phyloP scores from a whole-genome alignment of 2,113 vertebrate species.

The Cryptomyrus ogoouensis region DNA sequence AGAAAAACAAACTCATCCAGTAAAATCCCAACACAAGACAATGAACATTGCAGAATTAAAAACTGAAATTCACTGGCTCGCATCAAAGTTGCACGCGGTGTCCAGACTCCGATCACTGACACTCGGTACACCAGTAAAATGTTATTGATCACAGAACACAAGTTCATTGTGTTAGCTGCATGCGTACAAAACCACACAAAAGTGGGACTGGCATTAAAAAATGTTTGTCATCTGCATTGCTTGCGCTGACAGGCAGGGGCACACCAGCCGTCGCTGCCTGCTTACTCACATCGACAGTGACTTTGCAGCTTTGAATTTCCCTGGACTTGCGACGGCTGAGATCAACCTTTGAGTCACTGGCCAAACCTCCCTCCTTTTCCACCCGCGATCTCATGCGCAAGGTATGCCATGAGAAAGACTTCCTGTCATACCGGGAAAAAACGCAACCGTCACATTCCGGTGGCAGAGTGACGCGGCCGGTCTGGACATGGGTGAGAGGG shows the following conservation, averaged over 20 bases:
- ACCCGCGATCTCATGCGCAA: slow-evolving; percentile 95
- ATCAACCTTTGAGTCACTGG: slow-evolving; percentile 73
- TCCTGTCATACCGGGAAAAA: slow-evolving; percentile 91
- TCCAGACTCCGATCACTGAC: neutral
- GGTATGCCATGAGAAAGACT: slow-evolving; percentile 98
- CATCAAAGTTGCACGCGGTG: neutral
- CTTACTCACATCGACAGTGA: slow-evolving; percentile 98
- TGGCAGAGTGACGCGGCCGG: slow-evolving; percentile 22
- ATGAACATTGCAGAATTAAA: neutral
- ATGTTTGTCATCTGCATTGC: neutral
- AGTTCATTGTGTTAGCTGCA: slow-evolving; percentile 18
- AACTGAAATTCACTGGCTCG: neutral
- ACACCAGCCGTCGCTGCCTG: slow-evolving; percentile 40
- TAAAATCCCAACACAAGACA: neutral
- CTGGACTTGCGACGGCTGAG: slow-evolving; percentile 89
- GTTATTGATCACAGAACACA: slow-evolving; percentile 13
- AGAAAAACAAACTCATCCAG: slow-evolving; percentile 4
- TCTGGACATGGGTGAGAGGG: slow-evolving; percentile 29
- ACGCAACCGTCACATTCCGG: slow-evolving; percentile 48
- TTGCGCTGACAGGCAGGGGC: slow-evolving; percentile 29
- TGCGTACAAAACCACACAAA: slow-evolving; percentile 14
- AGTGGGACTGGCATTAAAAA: neutral
- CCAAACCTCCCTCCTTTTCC: slow-evolving; percentile 80
- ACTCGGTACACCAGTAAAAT: neutral
- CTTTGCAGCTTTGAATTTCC: slow-evolving; percentile 84